phyloP scores from a whole-genome alignment of 2,113 vertebrate genomes.

The Rousettus leschenaultii region DNA sequence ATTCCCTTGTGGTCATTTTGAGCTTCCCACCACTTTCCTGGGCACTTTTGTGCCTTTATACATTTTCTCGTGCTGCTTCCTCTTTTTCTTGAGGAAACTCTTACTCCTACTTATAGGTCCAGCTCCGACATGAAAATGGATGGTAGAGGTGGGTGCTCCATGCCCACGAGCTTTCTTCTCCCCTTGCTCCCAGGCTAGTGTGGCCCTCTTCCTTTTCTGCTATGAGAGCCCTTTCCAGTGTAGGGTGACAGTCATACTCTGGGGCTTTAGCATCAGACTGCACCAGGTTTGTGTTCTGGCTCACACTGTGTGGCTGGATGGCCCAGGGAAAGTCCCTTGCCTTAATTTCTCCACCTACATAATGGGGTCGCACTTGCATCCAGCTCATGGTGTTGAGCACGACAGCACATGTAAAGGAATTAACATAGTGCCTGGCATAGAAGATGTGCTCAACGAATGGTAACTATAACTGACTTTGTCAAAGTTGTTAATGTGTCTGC shows the following conservation, averaged over 20 bases:
- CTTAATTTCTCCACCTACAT: neutral
- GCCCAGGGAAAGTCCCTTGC: neutral
- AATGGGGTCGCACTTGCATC: neutral
- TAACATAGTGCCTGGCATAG: neutral
- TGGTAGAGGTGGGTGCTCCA: neutral
- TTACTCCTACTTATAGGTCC: too few relatives aligned
- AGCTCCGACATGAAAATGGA: neutral
- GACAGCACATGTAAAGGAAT: neutral
- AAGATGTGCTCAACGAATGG: neutral
- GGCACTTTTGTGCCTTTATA: too few relatives aligned
- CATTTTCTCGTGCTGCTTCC: neutral
- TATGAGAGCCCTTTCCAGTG: neutral
- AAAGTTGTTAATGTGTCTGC: neutral
- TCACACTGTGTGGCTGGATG: neutral
- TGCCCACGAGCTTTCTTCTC: neutral
- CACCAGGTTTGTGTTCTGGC: neutral
- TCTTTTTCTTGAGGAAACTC: neutral
- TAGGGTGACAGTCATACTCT: too few relatives aligned
- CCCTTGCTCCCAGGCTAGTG: neutral
- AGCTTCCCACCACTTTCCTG: too few relatives aligned
- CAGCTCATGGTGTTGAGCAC: neutral
- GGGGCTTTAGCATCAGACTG: neutral
- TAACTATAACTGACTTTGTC: neutral
- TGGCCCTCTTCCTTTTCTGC: neutral
- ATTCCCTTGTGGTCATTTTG: neutral